Base-by-base conservation (phyloP, 2,888 invertebrate species). In the Alviniconcha strummeri region DNA sequence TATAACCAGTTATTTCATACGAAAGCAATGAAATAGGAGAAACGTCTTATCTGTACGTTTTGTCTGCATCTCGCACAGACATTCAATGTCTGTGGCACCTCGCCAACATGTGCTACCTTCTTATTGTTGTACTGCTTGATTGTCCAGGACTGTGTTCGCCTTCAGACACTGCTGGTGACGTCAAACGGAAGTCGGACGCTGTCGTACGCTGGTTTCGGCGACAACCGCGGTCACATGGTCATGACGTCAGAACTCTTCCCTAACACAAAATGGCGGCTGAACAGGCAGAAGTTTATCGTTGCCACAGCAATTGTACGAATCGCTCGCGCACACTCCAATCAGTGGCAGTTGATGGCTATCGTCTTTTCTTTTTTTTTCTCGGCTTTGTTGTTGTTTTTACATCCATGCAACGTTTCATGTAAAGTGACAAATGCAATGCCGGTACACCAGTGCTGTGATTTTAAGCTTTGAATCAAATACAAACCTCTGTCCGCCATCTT, bases 201-300 rank as follows among this genome's bases (percentile, higher is more conserved):
- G 19, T 64, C 64, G 3, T n/a, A 55, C 7, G 54, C n/a, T 5
- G 80, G 80, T 15, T 54, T 64, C 56, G 15, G 67, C 67, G 17
- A 80, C 9, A 36, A 36, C 8, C n/a, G 15, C 5, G 69, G 52
- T 54, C 69, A 17, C 80, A 19, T 80, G 54, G 13, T 19, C 55
- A 19, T 80, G 67, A 54, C 55, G n/a, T 80, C 80, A 69, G 69
- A 67, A 6, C n/a, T 69, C n/a, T 80, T 80, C 55, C 80, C 80
- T n/a, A 80, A 80, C 36, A 80, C 69, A 7, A 67, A 69, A 56
- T 80, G 80, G 80, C 56, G 67, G n/a, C 80, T 80, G 67, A 80
- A 80, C 80, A 55, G 80, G 5, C 80, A 80, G 56, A 80, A 69
- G 69, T 52, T 80, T n/a, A 80, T 55, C 80, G 69, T 80, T 11